Evolutionary conservation across 2,113 vertebrate genomes (phyloP).

Genomic region (Burhinus oedicnemus): DNA sequence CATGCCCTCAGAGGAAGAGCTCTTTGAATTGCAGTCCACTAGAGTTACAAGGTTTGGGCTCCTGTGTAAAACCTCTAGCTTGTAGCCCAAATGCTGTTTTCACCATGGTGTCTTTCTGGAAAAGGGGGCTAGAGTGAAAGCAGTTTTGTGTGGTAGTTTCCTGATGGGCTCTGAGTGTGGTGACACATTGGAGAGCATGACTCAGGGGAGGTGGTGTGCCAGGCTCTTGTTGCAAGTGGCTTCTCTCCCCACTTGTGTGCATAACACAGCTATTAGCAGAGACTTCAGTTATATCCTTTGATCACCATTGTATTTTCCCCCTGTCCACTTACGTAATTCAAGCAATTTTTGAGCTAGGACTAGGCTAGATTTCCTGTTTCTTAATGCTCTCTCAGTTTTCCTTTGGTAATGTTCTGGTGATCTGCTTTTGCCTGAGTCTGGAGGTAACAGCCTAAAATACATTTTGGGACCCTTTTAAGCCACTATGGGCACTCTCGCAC

Average conservation of each 20-base stretch:
- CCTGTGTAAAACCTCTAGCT: background rate
- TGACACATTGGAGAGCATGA: accelerated
- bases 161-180: background rate
- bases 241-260: background rate
- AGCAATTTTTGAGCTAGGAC: background rate
- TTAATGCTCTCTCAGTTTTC: background rate
- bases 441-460: background rate
- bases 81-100: background rate
- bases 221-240: background rate
- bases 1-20: background rate
- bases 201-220: background rate
- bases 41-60: background rate
- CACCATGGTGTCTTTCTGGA: accelerated
- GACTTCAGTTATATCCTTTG: background rate
- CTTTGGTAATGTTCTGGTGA: background rate
- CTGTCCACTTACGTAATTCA: background rate
- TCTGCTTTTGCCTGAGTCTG: background rate
- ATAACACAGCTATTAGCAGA: background rate
- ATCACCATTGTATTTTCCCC: background rate
- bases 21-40: accelerated
- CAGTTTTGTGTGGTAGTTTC: background rate
- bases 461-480: background rate
- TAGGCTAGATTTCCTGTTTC: background rate
- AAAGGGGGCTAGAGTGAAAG: background rate
- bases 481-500: accelerated